These are phyloP conservation scores for Synergus gifuensis DNA, from an alignment of 2,888 invertebrate species.

Conservation along the genomic window DNA sequence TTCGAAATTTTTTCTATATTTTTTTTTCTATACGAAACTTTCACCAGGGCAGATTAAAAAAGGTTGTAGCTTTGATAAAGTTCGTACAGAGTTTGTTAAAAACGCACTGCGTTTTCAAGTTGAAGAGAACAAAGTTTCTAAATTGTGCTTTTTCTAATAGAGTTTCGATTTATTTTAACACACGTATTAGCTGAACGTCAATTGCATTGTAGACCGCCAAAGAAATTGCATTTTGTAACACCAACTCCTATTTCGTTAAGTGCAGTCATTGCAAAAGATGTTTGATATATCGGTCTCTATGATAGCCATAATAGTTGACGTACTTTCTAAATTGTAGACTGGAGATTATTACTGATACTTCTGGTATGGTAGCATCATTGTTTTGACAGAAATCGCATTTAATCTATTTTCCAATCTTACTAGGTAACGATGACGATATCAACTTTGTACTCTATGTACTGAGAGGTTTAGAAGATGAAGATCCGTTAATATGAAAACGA, in stretches of 20 bases:
- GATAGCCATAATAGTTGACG: conserved; percentile 31
- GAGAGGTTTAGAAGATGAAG: too few species aligned
- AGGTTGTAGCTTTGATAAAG: too few species aligned
- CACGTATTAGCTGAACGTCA: conserved; percentile 4
- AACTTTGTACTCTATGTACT: not conserved
- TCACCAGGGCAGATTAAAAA: too few species aligned
- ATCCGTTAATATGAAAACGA: too few species aligned
- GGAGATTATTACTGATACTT: conserved; percentile 25
- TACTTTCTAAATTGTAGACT: conserved; percentile 22
- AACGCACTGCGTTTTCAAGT: too few species aligned
- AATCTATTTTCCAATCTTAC: conserved; percentile 19
- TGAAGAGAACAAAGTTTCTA: too few species aligned
- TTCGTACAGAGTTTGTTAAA: too few species aligned
- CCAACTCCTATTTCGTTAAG: conserved; percentile 18
- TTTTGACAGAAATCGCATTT: conserved; percentile 6
- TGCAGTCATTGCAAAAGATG: conserved; percentile 29
- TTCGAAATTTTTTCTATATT: too few species aligned
- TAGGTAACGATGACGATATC: conserved; percentile 9
- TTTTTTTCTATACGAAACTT: too few species aligned
- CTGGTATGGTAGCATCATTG: conserved; percentile 12
- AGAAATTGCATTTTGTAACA: conserved; percentile 26
- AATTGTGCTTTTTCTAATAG: conserved; percentile 8
- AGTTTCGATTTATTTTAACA: not conserved
- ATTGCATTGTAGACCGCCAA: conserved; percentile 7
- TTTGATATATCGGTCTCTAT: conserved; percentile 24